These are phyloP conservation scores for Stichodactyla helianthus DNA, from an alignment of 64 coral and sea anemone species.

Conservation along the genomic window DNA sequence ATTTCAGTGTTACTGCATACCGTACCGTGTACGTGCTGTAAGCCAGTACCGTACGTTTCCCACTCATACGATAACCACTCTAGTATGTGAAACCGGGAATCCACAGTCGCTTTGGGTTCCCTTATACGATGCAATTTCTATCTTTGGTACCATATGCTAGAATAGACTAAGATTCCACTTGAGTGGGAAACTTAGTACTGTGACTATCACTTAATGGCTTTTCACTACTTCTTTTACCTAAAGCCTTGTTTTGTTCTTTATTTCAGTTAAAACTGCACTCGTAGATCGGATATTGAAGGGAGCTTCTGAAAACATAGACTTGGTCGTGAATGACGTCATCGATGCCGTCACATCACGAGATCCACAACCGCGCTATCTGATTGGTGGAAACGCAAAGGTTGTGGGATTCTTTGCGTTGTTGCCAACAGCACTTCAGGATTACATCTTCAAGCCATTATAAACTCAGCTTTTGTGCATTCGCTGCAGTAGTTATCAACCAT, in stretches of 20 bases:
- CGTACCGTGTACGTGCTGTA: too few relatives aligned
- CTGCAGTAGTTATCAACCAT: background rate
- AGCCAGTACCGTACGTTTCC: too few relatives aligned
- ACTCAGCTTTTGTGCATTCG: background rate
- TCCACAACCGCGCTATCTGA: slow-evolving; percentile 29
- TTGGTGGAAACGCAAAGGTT: slow-evolving; percentile 17
- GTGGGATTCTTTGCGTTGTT: background rate
- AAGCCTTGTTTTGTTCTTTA: background rate
- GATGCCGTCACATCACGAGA: slow-evolving; percentile 29
- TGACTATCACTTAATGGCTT: too few relatives aligned
- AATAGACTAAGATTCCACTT: too few relatives aligned
- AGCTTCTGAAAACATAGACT: background rate
- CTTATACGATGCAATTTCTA: too few relatives aligned
- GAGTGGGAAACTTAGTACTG: too few relatives aligned
- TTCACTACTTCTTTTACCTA: too few relatives aligned
- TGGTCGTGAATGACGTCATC: slow-evolving; percentile 37
- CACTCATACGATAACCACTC: too few relatives aligned
- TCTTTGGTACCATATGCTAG: too few relatives aligned
- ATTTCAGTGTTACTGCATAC: too few relatives aligned
- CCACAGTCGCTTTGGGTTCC: too few relatives aligned
- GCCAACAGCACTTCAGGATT: background rate
- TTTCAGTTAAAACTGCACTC: background rate
- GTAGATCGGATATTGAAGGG: background rate
- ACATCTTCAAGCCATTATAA: background rate
- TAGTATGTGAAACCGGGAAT: too few relatives aligned